Percentiles rank a stretch among this genome's conserved stretches.
Conservation (phyloP, 2,888 invertebrate genomes). For the Euproctis similis region DNA sequence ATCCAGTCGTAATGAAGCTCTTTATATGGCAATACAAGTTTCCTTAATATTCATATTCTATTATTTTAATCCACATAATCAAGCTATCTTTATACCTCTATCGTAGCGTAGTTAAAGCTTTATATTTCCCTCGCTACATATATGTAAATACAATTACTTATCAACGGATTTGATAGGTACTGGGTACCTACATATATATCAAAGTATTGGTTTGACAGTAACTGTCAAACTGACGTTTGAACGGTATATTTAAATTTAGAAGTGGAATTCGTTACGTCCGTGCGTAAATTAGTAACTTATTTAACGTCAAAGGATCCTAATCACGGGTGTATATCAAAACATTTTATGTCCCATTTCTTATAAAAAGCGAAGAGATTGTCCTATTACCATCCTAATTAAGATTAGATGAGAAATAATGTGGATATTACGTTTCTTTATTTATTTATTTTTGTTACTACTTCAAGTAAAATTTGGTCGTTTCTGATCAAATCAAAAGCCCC, state of each 20-base stretch:
- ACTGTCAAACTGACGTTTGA: constrained; percentile 4
- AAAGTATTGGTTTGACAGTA: neutral
- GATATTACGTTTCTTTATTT: constrained; percentile 23
- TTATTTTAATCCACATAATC: too few relatives aligned
- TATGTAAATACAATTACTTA: too few relatives aligned
- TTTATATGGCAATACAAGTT: too few relatives aligned
- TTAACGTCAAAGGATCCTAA: constrained; percentile 13
- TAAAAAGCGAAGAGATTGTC: constrained; percentile 9
- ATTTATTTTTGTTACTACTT: constrained; percentile 13
- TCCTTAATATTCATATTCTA: too few relatives aligned
- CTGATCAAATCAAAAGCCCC: constrained; percentile 7
- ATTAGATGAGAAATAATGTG: constrained; percentile 19
- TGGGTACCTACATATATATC: too few relatives aligned
- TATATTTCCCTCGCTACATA: too few relatives aligned
- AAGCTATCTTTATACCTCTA: too few relatives aligned
- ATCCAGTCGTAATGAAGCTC: too few relatives aligned
- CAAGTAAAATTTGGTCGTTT: too few relatives aligned
- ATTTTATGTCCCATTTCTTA: constrained; percentile 18
- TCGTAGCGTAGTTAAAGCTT: too few relatives aligned
- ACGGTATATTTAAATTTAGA: constrained; percentile 5
- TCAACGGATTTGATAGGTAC: too few relatives aligned
- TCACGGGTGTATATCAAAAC: constrained; percentile 31
- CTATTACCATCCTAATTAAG: constrained; percentile 22
- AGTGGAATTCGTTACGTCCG: constrained; percentile 1
- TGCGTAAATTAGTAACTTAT: constrained; percentile 1